Conservation (phyloP, 2,888 invertebrate species). For the Linnaemya vulpina region DNA sequence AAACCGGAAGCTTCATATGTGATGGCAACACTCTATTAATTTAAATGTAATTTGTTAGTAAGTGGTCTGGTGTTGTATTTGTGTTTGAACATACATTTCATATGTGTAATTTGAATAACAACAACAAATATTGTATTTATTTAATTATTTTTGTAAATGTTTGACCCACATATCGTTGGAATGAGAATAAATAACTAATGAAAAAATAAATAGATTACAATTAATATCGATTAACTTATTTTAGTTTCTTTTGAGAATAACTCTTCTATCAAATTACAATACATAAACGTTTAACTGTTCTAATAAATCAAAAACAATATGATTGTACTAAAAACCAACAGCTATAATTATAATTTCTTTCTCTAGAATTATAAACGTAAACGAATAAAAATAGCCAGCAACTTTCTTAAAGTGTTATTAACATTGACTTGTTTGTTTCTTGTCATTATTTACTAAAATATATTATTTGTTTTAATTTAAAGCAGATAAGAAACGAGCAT, state of each 20-base stretch:
- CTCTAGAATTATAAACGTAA: constrained; percentile 18
- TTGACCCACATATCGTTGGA: constrained; percentile 59
- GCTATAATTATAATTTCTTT: constrained; percentile 9
- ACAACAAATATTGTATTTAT: constrained; percentile 10
- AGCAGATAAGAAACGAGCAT: constrained; percentile 10
- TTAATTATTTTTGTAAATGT: constrained; percentile 39
- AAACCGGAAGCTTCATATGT: constrained; percentile 29
- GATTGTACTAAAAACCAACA: constrained; percentile 3
- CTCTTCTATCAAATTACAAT: constrained; percentile 25
- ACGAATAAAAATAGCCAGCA: constrained; percentile 23
- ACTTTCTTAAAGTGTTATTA: background rate
- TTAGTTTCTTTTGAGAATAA: constrained; percentile 12
- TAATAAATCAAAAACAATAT: background rate
- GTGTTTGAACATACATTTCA: background rate
- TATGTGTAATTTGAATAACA: background rate
- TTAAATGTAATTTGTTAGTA: constrained; percentile 13
- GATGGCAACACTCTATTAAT: constrained; percentile 26
- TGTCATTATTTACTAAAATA: too few species aligned
- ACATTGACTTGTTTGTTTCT: too few species aligned
- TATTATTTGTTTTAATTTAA: constrained; percentile 1
- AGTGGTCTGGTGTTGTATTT: constrained; percentile 24
- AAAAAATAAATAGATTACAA: constrained; percentile 47
- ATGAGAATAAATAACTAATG: background rate
- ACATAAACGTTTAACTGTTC: constrained; percentile 19
- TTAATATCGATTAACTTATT: constrained; percentile 24